phyloP scores from a whole-genome alignment of 2,888 invertebrate species.

The Patella caerulea region DNA sequence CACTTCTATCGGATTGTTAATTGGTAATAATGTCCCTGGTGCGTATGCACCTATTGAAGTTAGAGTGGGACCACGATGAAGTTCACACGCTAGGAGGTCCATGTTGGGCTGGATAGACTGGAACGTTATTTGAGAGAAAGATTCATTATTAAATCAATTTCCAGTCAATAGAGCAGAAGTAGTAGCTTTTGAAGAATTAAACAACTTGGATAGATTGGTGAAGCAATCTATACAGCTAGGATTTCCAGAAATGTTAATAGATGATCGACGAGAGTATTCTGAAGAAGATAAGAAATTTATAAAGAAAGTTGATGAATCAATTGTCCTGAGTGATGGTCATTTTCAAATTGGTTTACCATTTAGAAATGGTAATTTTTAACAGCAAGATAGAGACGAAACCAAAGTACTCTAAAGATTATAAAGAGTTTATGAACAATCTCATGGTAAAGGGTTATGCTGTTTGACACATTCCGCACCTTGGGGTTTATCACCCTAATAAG shows the following conservation, averaged over 20 bases:
- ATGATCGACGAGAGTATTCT: constrained; percentile 12
- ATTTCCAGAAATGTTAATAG: constrained; percentile 7
- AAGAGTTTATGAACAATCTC: constrained; percentile 13
- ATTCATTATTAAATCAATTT: too few species aligned
- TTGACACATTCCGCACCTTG: constrained; percentile 38
- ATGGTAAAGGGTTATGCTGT: constrained; percentile 25
- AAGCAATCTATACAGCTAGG: background rate
- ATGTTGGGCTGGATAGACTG: constrained; percentile 13
- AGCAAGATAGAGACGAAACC: background rate
- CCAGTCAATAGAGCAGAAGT: too few species aligned
- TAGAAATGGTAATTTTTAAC: background rate
- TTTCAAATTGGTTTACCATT: constrained; percentile 22
- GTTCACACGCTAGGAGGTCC: constrained; percentile 22
- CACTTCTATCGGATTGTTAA: constrained; percentile 18
- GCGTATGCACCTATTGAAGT: constrained; percentile 13
- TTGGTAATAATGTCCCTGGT: constrained; percentile 19
- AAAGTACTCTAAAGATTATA: constrained; percentile 17
- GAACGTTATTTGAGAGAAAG: background rate
- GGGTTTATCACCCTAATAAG: constrained; percentile 31
- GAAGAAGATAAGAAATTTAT: constrained; percentile 23
- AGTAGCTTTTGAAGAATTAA: background rate
- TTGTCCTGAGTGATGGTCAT: constrained; percentile 18
- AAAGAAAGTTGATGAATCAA: constrained; percentile 18
- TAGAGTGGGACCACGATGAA: constrained; percentile 8
- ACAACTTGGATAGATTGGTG: background rate